phyloP scores from a whole-genome alignment of 2,797 vertebrate species.

The Masticophis lateralis region DNA sequence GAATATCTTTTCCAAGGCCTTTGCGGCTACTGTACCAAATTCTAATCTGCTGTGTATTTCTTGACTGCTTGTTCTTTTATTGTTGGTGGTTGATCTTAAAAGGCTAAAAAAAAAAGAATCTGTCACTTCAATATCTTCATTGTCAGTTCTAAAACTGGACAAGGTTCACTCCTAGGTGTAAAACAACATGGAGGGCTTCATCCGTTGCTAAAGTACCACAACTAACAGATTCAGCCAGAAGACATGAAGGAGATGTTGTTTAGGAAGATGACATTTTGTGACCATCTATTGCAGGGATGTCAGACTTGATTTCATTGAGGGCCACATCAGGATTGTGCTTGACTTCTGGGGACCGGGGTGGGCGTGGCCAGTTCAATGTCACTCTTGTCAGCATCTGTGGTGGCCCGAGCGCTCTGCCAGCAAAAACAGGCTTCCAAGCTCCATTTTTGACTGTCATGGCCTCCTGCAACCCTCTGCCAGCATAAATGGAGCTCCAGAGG shows the following conservation, averaged over 20 bases:
- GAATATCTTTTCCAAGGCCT: neutral
- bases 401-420: too few species aligned
- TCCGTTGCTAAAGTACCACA: neutral
- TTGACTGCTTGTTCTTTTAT: neutral
- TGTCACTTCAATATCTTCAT: neutral
- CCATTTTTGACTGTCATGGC: too few species aligned
- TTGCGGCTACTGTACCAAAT: neutral
- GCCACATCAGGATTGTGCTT: too few species aligned
- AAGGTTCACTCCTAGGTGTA: neutral
- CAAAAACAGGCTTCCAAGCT: too few species aligned
- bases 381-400: too few species aligned
- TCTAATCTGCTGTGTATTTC: neutral
- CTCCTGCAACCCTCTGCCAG: too few species aligned
- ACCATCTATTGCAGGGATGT: neutral
- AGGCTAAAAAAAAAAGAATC: neutral
- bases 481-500: too few species aligned
- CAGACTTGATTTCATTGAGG: too few species aligned
- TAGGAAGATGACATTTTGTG: neutral
- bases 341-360: too few species aligned
- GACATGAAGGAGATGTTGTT: neutral
- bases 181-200: neutral
- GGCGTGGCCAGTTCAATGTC: too few species aligned
- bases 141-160: neutral
- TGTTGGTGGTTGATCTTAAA: neutral
- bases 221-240: neutral